Percentiles rank a stretch among this genome's conserved stretches.
These are phyloP conservation scores for Pipra filicauda DNA, from an alignment of 2,113 vertebrate genomes.

Conservation along the genomic window DNA sequence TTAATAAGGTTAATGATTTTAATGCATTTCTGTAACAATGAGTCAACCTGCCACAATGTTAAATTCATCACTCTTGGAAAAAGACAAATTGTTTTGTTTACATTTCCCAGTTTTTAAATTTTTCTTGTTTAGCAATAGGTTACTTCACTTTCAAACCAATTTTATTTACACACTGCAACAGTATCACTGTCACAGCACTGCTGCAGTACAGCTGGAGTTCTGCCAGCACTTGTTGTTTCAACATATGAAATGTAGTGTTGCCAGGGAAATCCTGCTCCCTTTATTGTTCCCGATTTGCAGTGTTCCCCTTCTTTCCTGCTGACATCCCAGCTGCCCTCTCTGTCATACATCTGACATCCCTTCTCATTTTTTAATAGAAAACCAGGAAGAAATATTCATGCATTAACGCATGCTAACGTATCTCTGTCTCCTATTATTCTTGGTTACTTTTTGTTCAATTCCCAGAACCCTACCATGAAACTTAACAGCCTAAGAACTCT, in stretches of 20 bases:
- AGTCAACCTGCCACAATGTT: background rate
- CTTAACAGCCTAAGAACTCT: background rate
- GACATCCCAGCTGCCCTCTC: conserved; percentile 45
- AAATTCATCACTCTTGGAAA: background rate
- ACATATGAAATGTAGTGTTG: conserved; percentile 17
- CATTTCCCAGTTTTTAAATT: background rate
- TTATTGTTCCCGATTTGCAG: conserved; percentile 6
- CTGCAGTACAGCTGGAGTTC: conserved; percentile 43
- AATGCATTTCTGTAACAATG: background rate
- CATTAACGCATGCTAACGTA: background rate
- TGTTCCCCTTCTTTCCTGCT: conserved; percentile 35
- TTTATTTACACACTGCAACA: conserved; percentile 23
- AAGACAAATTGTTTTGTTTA: background rate
- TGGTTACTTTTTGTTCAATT: background rate
- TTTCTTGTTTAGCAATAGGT: background rate
- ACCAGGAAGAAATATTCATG: background rate
- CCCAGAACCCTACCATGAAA: background rate
- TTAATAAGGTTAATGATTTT: background rate
- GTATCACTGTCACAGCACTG: background rate
- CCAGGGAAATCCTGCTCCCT: conserved; percentile 48
- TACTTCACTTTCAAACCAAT: background rate
- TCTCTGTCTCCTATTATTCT: background rate
- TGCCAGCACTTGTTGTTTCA: conserved; percentile 18
- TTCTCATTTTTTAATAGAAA: conserved; percentile 23
- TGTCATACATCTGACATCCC: conserved; percentile 45